Conservation (phyloP, 2,888 invertebrate genomes). For the Drosophila quinaria region DNA sequence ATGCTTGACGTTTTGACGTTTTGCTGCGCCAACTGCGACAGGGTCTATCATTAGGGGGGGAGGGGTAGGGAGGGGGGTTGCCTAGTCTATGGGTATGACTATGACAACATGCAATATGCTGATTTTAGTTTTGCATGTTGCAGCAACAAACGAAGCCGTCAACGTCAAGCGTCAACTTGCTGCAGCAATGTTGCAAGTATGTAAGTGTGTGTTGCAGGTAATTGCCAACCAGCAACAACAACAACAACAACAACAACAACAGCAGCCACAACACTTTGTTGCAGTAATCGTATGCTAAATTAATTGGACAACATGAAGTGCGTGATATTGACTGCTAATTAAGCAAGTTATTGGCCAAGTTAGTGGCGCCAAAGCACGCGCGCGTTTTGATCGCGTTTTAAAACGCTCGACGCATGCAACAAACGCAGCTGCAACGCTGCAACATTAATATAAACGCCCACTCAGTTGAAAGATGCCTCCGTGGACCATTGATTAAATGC, state of each 20-base stretch:
- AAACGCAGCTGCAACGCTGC: constrained; percentile 23
- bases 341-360: constrained; percentile 72
- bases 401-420: constrained; percentile 19
- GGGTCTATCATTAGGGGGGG: constrained; percentile 66
- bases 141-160: constrained; percentile 75
- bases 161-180: constrained; percentile 54
- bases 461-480: constrained; percentile 11
- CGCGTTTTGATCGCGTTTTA: constrained; percentile 37
- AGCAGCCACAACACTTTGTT: constrained; percentile 27
- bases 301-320: constrained; percentile 82
- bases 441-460: constrained; percentile 29
- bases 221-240: constrained; percentile 66
- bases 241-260: no score
- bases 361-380: constrained; percentile 62
- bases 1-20: constrained; percentile 81
- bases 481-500: constrained; percentile 38
- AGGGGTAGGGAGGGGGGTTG: not conserved
- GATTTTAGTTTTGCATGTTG: constrained; percentile 77
- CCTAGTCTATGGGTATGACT: constrained; percentile 40
- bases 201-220: constrained; percentile 54
- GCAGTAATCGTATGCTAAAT: constrained; percentile 80
- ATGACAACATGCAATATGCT: constrained; percentile 79
- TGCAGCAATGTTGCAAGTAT: no score
- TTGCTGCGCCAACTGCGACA: constrained; percentile 67
- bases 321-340: constrained; percentile 84